Percentiles rank a stretch among this genome's conserved stretches.
Evolutionary conservation across 2,888 invertebrate species (phyloP).

Genomic region (Diogma glabrata): DNA sequence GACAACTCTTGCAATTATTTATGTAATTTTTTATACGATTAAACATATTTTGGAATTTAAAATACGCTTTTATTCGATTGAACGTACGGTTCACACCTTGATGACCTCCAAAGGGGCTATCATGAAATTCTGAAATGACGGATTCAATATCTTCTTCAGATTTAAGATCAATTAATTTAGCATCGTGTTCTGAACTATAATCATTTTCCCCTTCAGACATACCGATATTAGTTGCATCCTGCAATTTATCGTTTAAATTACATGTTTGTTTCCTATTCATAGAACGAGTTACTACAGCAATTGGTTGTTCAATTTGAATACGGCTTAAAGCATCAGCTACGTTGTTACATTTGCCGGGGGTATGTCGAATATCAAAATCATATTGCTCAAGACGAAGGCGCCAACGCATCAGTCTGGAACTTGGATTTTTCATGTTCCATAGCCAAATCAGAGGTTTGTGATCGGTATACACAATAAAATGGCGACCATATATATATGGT

Average conservation of each 20-base stretch:
- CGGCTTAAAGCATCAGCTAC: too few relatives aligned
- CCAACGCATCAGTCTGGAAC: too few relatives aligned
- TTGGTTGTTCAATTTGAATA: too few relatives aligned
- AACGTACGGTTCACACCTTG: not conserved
- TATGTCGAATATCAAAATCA: not conserved
- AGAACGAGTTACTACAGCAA: not conserved
- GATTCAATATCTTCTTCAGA: not conserved
- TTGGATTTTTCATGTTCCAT: not conserved
- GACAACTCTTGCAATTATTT: not conserved
- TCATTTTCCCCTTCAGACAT: too few relatives aligned
- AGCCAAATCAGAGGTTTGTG: slow-evolving; percentile 14
- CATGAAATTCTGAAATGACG: not conserved
- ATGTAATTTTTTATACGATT: not conserved
- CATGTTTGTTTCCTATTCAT: too few relatives aligned
- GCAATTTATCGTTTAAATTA: too few relatives aligned
- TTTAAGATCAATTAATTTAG: too few relatives aligned
- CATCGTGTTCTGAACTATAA: too few relatives aligned
- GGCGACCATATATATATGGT: slow-evolving; percentile 13
- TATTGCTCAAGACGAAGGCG: too few relatives aligned
- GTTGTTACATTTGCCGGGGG: not conserved
- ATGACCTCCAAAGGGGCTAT: not conserved
- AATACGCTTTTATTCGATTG: not conserved
- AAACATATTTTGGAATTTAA: not conserved
- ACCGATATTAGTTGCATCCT: too few relatives aligned
- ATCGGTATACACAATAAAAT: too few relatives aligned